A percentile compares a stretch with the other conserved stretches of the same genome.
phyloP scores from a whole-genome alignment of 2,113 vertebrate genomes.

The Ictalurus punctatus region DNA sequence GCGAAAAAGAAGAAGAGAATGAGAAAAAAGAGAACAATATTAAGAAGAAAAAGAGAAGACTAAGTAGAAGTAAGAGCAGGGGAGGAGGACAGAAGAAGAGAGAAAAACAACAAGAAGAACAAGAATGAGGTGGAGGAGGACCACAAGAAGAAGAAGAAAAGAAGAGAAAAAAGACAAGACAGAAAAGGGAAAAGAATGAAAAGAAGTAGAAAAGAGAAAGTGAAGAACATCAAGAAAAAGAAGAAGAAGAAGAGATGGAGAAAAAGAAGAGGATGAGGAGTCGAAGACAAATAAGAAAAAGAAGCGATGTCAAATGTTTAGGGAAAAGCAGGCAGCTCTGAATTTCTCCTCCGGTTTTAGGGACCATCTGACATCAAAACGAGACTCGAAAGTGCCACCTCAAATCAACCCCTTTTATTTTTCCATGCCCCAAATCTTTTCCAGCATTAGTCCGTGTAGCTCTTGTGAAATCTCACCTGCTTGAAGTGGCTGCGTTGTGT shows the following conservation, averaged over 20 bases:
- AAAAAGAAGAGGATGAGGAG: neutral
- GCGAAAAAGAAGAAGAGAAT: neutral
- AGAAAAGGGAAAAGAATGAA: neutral
- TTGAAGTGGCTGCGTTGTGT: constrained; percentile 57
- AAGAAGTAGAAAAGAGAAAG: neutral
- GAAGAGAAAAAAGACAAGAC: neutral
- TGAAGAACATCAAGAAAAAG: neutral
- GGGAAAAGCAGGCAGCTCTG: constrained; percentile 11
- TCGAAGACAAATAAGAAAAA: neutral
- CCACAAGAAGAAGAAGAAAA: neutral
- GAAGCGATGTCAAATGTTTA: neutral
- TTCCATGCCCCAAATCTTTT: constrained; percentile 50
- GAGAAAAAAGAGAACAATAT: neutral
- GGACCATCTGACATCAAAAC: constrained; percentile 55
- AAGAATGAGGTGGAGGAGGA: no score
- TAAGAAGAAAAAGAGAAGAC: neutral
- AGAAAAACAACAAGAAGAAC: neutral
- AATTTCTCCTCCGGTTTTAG: constrained; percentile 34
- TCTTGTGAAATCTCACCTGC: constrained; percentile 63
- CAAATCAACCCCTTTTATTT: constrained; percentile 57
- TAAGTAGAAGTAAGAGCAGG: neutral
- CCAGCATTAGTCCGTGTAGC: constrained; percentile 43
- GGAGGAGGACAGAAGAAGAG: neutral
- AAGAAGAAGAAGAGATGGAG: no score
- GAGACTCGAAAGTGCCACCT: constrained; percentile 49